phyloP scores from a whole-genome alignment of 2,113 vertebrate species.

The Raja brachyura region DNA sequence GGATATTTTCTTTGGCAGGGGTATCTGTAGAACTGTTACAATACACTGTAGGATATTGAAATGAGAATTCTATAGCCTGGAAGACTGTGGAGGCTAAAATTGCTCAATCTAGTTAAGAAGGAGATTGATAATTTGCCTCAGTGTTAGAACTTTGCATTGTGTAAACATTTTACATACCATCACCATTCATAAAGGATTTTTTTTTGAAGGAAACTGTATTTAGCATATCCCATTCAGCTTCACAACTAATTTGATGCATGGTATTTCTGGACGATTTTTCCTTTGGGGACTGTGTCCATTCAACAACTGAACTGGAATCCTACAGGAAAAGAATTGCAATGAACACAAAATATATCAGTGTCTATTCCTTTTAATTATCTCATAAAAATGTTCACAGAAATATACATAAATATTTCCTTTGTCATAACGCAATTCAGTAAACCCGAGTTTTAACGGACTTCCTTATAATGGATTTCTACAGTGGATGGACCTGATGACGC shows the following conservation, averaged over 20 bases:
- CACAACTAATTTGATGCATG: conserved; percentile 76
- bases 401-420: not conserved
- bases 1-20: too few relatives aligned
- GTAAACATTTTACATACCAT: conserved; percentile 56
- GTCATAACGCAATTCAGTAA: not conserved
- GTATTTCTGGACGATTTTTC: conserved; percentile 57
- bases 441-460: too few relatives aligned
- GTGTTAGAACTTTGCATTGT: not conserved
- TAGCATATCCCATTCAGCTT: conserved; percentile 96
- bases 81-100: too few relatives aligned
- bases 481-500: too few relatives aligned
- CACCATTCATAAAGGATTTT: conserved; percentile 68
- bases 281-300: conserved; percentile 73
- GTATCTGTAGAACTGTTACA: too few relatives aligned
- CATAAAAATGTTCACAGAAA: not conserved
- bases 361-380: not conserved
- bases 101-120: too few relatives aligned
- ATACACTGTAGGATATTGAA: not conserved
- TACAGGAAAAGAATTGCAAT: conserved; percentile 44
- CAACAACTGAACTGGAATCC: conserved; percentile 95
- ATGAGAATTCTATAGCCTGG: not conserved
- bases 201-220: conserved; percentile 83
- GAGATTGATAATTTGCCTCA: not conserved
- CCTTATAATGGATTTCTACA: too few relatives aligned
- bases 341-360: not conserved